These are phyloP conservation scores for Tuberolachnus salignus DNA, from an alignment of 2,888 invertebrate genomes.

Conservation along the genomic window DNA sequence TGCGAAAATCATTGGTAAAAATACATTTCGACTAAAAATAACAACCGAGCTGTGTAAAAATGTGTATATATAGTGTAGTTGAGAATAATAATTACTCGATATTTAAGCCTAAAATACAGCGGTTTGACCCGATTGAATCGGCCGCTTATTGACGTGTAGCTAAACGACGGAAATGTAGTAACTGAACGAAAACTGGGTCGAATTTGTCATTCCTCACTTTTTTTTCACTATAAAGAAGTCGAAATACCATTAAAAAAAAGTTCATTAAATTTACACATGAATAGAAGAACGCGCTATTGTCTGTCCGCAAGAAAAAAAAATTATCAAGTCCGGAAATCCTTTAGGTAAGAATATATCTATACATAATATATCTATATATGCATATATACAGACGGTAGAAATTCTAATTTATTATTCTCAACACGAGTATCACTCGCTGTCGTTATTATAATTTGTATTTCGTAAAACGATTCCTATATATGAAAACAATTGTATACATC, in stretches of 20 bases:
- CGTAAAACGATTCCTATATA: too few species aligned
- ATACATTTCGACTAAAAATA: conserved; percentile 14
- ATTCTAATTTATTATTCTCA: neutral
- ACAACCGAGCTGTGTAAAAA: neutral
- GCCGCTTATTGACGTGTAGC: conserved; percentile 16
- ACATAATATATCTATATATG: too few species aligned
- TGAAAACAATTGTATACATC: too few species aligned
- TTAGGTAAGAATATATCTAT: too few species aligned
- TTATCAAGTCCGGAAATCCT: neutral
- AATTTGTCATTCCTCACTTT: neutral
- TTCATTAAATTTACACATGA: neutral
- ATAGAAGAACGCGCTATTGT: neutral
- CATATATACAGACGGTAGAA: neutral
- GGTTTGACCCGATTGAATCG: conserved; percentile 47
- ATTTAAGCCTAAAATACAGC: neutral
- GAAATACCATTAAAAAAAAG: neutral
- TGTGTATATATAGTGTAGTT: conserved; percentile 17
- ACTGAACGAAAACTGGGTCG: conserved; percentile 35
- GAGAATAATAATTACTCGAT: conserved; percentile 29
- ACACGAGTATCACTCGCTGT: too few species aligned
- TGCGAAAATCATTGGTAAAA: conserved; percentile 14
- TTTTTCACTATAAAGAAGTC: neutral
- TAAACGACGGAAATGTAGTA: conserved; percentile 30
- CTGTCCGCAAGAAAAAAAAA: neutral
- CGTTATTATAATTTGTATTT: too few species aligned